A percentile compares a stretch with the other conserved stretches of the same genome.
These are phyloP conservation scores for Mesorhabditis belari DNA, from an alignment of 2,888 invertebrate genomes.

Conservation along the genomic window DNA sequence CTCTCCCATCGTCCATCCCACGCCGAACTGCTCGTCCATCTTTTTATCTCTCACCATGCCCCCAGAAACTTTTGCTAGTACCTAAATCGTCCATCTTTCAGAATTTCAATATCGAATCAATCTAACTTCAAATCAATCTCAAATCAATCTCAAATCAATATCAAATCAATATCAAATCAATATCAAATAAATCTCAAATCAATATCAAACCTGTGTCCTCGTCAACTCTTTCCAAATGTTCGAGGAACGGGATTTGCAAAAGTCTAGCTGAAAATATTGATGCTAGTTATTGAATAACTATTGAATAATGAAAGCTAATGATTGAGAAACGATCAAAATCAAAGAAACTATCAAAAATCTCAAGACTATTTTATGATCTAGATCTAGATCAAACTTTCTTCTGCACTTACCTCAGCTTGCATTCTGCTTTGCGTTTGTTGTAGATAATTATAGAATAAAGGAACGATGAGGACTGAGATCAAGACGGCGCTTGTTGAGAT, in stretches of 20 bases:
- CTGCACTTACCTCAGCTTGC: constrained; percentile 25
- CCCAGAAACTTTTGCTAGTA: constrained; percentile 18
- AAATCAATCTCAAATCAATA: no score
- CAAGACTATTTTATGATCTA: no score
- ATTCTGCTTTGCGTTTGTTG: constrained; percentile 29
- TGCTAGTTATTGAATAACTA: no score
- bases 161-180: no score
- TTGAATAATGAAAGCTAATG: no score
- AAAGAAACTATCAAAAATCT: neutral
- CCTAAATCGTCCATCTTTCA: no score
- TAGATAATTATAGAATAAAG: constrained; percentile 31
- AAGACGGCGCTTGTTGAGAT: constrained; percentile 22
- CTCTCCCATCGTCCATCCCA: neutral
- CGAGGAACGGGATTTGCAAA: constrained; percentile 21
- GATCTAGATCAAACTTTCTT: no score
- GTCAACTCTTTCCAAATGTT: constrained; percentile 26
- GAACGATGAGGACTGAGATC: constrained; percentile 21
- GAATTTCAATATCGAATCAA: no score
- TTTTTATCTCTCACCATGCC: constrained; percentile 4
- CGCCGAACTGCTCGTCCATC: neutral
- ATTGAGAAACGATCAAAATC: no score
- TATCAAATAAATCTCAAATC: no score
- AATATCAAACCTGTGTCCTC: constrained; percentile 21
- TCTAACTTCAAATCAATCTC: no score
- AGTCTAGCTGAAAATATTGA: constrained; percentile 10